Base-by-base conservation (phyloP, 2,113 vertebrate species). In the Oenanthe oenanthe region DNA sequence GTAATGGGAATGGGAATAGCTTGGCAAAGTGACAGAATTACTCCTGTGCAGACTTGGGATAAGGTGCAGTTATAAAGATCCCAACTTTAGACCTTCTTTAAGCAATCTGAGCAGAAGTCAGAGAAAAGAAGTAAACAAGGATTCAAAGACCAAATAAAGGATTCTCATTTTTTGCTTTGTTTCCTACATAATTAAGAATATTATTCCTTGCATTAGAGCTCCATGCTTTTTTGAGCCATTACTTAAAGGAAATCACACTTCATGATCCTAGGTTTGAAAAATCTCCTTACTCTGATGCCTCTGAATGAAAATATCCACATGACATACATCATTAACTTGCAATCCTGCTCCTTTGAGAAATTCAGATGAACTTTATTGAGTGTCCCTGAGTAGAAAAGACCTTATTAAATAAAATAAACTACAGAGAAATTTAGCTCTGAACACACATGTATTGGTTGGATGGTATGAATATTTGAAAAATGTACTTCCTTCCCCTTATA, bases 381-480 rank as follows among this genome's bases (percentile, higher is more conserved):
- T 50, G 38, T 57, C 42, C 16, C 38, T 42, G 45, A 61, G 22
- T 14, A 86, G 63, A 68, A 19, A 86, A 76, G 19, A 32, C 10
- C 34, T 61, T 51, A 51, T 45, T 70, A 81, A 74, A 90, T 78
- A 48, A 85, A 68, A n/a, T 1, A 29, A 86, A 42, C 62, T 61
- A 32, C 2, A 3, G 42, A 88, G 68, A 70, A 88, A 76, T 76
- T 70, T 54, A 79, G 40, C 71, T 90, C n/a, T 43, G 57, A n/a
- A 79, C 6, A n/a, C 43, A 51, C 5, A 8, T 2, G 1, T 58
- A 62, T 91, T 80, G 84, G 51, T n/a, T 89, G 68, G 22, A 47
- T 18, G 67, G 16, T 10, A 92, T 71, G 65, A 92, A 92, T 91
- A 91, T 77, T 89, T 91, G 58, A 94, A 91, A 92, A 91, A 61